Evolutionary conservation across 2,113 vertebrate genomes (phyloP).

Genomic region (Vombatus ursinus): DNA sequence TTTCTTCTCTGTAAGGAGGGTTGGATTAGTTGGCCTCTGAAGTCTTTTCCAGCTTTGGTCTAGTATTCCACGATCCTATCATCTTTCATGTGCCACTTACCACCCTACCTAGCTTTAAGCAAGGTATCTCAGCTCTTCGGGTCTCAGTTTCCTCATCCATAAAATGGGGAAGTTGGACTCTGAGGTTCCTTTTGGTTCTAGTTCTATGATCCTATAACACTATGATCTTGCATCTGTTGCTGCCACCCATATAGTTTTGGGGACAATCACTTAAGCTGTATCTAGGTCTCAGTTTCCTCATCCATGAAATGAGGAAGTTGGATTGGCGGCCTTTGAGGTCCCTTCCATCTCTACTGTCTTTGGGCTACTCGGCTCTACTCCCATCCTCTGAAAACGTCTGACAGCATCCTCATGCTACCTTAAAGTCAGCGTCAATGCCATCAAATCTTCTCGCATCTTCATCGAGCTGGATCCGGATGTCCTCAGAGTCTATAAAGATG

Average conservation of each 20-base stretch:
- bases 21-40: not conserved
- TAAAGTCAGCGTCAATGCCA: not conserved
- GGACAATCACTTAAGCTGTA: not conserved
- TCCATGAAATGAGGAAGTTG: not conserved
- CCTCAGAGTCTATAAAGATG: slow-evolving; percentile 88
- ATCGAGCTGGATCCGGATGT: slow-evolving; percentile 86
- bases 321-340: not conserved
- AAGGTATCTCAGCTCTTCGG: not conserved
- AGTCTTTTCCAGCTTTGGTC: not conserved
- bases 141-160: not conserved
- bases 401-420: not conserved
- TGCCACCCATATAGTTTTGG: not conserved
- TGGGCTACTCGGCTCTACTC: not conserved
- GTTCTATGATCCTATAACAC: not conserved
- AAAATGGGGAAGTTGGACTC: not conserved
- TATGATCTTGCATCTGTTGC: not conserved
- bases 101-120: not conserved
- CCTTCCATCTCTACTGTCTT: not conserved
- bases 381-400: not conserved
- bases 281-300: not conserved
- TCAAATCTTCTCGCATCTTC: slow-evolving; percentile 80
- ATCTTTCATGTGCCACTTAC: too few relatives aligned
- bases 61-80: not conserved
- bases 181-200: not conserved
- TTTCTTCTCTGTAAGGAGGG: not conserved